Evolutionary conservation across 1,140 invertebrate genomes (phyloP).

Genomic region (Luehdorfia chinensis): DNA sequence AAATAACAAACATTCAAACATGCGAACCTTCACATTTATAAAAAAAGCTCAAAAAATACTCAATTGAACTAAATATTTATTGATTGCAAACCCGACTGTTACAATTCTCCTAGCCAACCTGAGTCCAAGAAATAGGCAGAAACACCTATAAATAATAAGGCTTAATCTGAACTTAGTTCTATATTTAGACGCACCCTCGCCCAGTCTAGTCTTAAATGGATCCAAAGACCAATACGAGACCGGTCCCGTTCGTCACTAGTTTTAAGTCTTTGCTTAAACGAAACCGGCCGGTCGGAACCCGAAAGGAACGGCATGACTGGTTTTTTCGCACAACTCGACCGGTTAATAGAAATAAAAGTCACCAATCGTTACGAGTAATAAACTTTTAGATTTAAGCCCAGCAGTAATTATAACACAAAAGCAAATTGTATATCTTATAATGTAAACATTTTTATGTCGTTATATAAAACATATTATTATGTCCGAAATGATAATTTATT

Average conservation of each 20-base stretch:
- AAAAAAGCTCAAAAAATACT: no score
- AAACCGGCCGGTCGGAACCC: conserved; percentile 28
- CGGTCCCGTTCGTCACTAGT: conserved; percentile 16
- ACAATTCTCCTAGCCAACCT: no score
- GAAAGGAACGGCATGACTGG: conserved; percentile 33
- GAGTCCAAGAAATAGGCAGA: conserved; percentile 6
- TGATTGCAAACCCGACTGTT: no score
- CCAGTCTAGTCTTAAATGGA: conserved; percentile 6
- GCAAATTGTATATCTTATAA: no score
- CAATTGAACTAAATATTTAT: no score
- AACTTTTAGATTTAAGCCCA: conserved; percentile 10
- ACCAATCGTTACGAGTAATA: conserved; percentile 6
- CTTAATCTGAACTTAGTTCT: not conserved
- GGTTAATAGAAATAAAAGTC: conserved; percentile 31
- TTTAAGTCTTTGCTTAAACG: conserved; percentile 17
- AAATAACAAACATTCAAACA: no score
- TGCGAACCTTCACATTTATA: no score
- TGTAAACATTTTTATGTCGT: no score
- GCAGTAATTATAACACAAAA: no score
- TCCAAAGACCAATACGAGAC: conserved; percentile 3
- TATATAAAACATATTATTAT: no score
- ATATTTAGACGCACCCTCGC: conserved; percentile 6
- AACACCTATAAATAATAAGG: conserved; percentile 8
- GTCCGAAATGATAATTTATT: no score
- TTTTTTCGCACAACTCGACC: conserved; percentile 37